Base-by-base conservation (phyloP, 2,113 vertebrate genomes). In the Epinephelus cyanopodus region DNA sequence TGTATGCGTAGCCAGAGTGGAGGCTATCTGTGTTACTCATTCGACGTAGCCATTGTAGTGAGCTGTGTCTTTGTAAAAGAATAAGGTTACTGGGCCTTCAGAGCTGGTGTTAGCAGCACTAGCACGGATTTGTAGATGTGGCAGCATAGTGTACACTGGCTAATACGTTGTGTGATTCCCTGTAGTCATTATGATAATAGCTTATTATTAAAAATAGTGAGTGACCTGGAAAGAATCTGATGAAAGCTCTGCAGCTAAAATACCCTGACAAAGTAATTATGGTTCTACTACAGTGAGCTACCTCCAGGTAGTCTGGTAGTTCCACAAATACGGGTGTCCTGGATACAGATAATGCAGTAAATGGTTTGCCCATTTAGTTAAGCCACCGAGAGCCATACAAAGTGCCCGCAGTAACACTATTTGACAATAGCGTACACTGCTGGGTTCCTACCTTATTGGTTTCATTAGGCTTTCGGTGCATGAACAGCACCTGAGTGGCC, bases 181-280 rank as follows among this genome's bases (percentile, higher is more conserved):
- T 0, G n/a, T 57, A 60, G 77, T 78, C 77, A 53, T 87, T 79
- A 81, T 70, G 45, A 84, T 89, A 89, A 85, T 80, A 73, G 76
- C 54, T 84, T 64, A 86, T 87, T 88, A 86, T 87, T 77, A 82
- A 88, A 90, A 92, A 84, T 83, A 90, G 71, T 50, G 52, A 72
- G 71, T 72, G 80, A 87, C 84, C 90, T 81, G 82, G 79, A 89
- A 90, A 86, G 14, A 87, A 83, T 82, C 45, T 62, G 71, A 88
- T 75, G 68, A 82, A 63, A 68, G 71, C 80, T 57, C 64, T 50
- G 75, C 72, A 48, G 76, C 68, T 79, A 45, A 83, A 87, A 83
- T 75, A 86, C 77, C 77, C 62, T 70, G 74, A 79, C 76, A 73
- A 37, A 70, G 76, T 89, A 73, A 85, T 88, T 87, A 88, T 58